Evolutionary conservation across 2,797 vertebrate genomes (phyloP).

Genomic region (Tinamus major): DNA sequence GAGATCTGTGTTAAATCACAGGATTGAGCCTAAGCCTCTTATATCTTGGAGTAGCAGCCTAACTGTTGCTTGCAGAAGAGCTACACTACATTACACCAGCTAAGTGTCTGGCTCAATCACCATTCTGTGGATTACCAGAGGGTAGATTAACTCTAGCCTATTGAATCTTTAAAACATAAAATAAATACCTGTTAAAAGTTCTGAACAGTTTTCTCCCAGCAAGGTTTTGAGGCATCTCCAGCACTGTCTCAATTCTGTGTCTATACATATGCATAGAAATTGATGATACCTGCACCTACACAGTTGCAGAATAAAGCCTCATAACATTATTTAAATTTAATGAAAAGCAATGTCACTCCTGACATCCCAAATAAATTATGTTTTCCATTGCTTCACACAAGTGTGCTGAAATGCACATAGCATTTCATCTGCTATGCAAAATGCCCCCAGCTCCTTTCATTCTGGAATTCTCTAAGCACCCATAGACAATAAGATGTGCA

Average conservation of each 20-base stretch:
- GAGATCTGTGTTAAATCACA: constrained; percentile 8
- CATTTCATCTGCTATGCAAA: constrained; percentile 33
- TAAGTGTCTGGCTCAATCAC: constrained; percentile 48
- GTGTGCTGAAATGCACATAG: constrained; percentile 10
- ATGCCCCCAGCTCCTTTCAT: constrained; percentile 51
- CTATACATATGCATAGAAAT: not conserved
- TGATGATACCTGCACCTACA: not conserved
- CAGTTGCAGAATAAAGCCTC: not conserved
- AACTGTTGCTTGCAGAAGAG: constrained; percentile 37
- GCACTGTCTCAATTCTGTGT: not conserved
- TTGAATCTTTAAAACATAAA: constrained; percentile 52
- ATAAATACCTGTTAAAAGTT: constrained; percentile 39
- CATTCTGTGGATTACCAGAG: constrained; percentile 40
- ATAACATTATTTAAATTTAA: constrained; percentile 31
- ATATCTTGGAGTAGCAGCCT: constrained; percentile 5
- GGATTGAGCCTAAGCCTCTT: constrained; percentile 55
- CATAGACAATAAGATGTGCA: constrained; percentile 35
- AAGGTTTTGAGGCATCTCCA: constrained; percentile 10
- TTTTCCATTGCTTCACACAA: constrained; percentile 38
- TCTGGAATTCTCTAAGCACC: constrained; percentile 68
- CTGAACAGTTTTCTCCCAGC: constrained; percentile 3
- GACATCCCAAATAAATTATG: constrained; percentile 45
- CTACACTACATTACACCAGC: constrained; percentile 34
- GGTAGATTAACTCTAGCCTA: constrained; percentile 44
- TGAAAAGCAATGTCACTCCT: constrained; percentile 29